These are phyloP conservation scores for Mallotus villosus DNA, from an alignment of 2,797 vertebrate genomes.

Conservation along the genomic window DNA sequence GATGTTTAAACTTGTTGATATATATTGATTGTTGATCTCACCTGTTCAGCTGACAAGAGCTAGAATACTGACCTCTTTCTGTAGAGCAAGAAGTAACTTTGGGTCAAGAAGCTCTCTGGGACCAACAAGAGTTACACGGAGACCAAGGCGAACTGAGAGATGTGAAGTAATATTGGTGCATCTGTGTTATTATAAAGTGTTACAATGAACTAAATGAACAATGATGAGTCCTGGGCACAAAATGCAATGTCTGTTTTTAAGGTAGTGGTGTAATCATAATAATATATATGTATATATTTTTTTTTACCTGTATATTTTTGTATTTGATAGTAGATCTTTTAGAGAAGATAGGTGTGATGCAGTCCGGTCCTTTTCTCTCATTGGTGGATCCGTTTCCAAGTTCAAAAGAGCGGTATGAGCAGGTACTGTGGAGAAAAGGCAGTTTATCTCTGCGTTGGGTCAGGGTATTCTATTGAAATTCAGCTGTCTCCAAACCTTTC, in stretches of 20 bases:
- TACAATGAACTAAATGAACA: too few relatives aligned
- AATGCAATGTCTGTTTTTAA: background rate
- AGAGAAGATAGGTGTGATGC: slow-evolving; percentile 46
- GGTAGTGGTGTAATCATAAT: background rate
- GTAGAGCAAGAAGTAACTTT: slow-evolving; percentile 31
- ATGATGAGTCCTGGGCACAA: too few relatives aligned
- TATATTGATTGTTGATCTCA: slow-evolving; percentile 13
- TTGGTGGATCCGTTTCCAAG: background rate
- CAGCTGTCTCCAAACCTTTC: too few relatives aligned
- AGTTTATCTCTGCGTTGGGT: background rate
- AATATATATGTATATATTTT: background rate
- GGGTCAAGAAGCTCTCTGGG: slow-evolving; percentile 41
- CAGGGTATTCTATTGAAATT: background rate
- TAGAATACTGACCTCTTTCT: slow-evolving; percentile 51
- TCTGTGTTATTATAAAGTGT: background rate
- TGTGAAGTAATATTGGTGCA: background rate
- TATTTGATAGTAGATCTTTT: slow-evolving; percentile 48
- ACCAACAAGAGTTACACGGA: slow-evolving; percentile 45
- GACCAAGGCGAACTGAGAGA: slow-evolving; percentile 44
- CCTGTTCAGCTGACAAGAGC: background rate
- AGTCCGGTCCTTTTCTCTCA: slow-evolving; percentile 21
- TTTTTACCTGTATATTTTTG: slow-evolving; percentile 56
- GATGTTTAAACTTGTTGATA: slow-evolving; percentile 8
- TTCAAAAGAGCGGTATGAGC: background rate
- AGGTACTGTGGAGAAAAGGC: background rate